Percentiles rank a stretch among this genome's conserved stretches.
These are phyloP conservation scores for Pollenia amentaria DNA, from an alignment of 2,888 invertebrate species.

Conservation along the genomic window DNA sequence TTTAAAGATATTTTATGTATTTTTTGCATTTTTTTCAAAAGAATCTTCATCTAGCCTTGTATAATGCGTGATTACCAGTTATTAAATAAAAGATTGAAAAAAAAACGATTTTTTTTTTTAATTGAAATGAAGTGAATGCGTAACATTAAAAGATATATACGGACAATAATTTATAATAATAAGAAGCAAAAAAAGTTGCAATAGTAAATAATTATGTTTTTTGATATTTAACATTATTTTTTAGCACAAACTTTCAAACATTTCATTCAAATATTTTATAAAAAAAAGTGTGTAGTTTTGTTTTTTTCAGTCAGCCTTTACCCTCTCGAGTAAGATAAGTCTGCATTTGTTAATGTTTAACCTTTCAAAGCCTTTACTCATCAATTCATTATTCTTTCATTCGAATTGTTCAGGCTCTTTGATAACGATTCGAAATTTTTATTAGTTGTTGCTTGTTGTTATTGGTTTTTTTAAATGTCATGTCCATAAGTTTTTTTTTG, in stretches of 20 bases:
- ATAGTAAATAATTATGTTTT: constrained; percentile 23
- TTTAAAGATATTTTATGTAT: background rate
- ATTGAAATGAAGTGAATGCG: constrained; percentile 37
- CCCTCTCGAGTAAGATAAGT: background rate
- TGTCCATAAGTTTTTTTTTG: constrained; percentile 54
- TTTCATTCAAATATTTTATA: constrained; percentile 4
- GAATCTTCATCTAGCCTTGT: constrained; percentile 40
- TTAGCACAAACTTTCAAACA: background rate
- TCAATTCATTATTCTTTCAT: background rate
- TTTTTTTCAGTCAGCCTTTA: background rate
- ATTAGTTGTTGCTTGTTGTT: constrained; percentile 19
- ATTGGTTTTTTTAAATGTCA: constrained; percentile 57
- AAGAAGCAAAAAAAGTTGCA: constrained; percentile 14
- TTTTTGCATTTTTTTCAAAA: background rate
- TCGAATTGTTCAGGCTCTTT: constrained; percentile 31
- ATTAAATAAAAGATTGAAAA: constrained; percentile 26
- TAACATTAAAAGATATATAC: background rate
- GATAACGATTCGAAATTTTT: background rate
- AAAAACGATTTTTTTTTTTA: background rate
- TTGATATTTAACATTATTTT: constrained; percentile 36
- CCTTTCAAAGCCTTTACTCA: constrained; percentile 40
- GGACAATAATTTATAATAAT: background rate
- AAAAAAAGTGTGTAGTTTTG: constrained; percentile 23
- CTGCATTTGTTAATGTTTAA: constrained; percentile 37
- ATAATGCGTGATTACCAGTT: constrained; percentile 51